Evolutionary conservation across 2,797 vertebrate species (phyloP), one percentile per base, ranked within the genome.

Genomic region (Carcharodon carcharias): DNA sequence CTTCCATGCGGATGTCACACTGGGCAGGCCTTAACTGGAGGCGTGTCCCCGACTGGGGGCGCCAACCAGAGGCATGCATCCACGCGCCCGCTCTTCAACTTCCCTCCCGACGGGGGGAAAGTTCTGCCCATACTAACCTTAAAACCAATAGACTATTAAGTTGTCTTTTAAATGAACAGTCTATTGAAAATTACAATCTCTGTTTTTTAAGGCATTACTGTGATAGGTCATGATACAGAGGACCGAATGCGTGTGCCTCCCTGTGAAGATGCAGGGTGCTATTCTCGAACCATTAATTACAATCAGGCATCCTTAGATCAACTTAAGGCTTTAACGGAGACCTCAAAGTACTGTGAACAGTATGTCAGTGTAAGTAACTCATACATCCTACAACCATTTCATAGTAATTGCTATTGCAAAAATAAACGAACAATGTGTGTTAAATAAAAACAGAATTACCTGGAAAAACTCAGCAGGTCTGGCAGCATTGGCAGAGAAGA

Each of bases 261-360:
- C 5, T 97, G 96, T 93, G 96, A 96, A 82, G 96, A 96, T 54
- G 96, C 97, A 23, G 97, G 97, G 96, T 97, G 97, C 96, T 97
- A 97, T 65, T 96, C 96, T 50, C 94, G 96, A 73, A 89, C 95
- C 58, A 96, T 97, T 80, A 94, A 95, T 92, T 97, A 97, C 96
- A 96, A 96, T 40, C 69, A 96, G 16, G 96, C 96, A 92, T 96
- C 96, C 12, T 56, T 97, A 45, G 95, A 85, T 93, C 97, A 97
- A 69, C 96, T 97, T 28, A 96, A 69, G 88, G 87, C 93, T 35
- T 96, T 97, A 95, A 96, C 96, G 4, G 50, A 77, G 28, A 21
- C 95, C 82, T 96, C 97, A 58, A 89, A 96, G 26, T 94, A 73
- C 67, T 97, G 96, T 96, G 77, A 96, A 35, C 96, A 97, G 73